phyloP scores from a whole-genome alignment of 1,140 invertebrate genomes.

The Platorchestia sp. region DNA sequence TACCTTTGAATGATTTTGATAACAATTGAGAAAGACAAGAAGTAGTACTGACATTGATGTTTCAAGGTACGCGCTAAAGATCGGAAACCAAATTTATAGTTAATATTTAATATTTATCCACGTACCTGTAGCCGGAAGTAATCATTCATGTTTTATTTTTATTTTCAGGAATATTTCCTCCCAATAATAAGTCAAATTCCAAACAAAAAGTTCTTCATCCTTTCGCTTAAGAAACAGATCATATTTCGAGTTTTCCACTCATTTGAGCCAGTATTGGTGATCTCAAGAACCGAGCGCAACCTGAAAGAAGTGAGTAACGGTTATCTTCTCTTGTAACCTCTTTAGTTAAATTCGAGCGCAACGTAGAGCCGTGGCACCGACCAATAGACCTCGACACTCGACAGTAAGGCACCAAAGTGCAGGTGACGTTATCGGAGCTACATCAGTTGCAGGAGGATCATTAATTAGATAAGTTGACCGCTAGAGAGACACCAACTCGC shows the following conservation, averaged over 20 bases:
- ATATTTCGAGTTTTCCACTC: neutral
- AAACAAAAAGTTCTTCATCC: neutral
- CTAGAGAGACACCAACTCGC: neutral
- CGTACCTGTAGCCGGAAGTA: too few relatives aligned
- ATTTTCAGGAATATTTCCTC: too few relatives aligned
- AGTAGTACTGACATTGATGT: neutral
- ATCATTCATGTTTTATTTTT: too few relatives aligned
- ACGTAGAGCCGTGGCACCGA: neutral
- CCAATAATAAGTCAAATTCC: neutral
- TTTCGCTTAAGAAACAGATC: neutral
- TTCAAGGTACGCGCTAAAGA: neutral
- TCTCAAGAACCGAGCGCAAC: neutral
- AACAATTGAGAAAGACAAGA: neutral
- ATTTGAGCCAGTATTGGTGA: neutral
- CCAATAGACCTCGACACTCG: neutral
- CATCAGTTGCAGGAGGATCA: neutral
- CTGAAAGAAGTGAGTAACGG: neutral
- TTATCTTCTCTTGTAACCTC: neutral
- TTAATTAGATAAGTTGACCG: constrained; percentile 52
- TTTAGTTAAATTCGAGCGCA: neutral
- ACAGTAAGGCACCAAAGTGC: neutral
- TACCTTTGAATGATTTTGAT: neutral
- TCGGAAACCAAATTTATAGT: neutral
- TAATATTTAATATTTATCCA: neutral
- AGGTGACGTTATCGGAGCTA: constrained; percentile 27